Conservation (phyloP, 2,888 invertebrate genomes). For the Aspidiotus destructor region DNA sequence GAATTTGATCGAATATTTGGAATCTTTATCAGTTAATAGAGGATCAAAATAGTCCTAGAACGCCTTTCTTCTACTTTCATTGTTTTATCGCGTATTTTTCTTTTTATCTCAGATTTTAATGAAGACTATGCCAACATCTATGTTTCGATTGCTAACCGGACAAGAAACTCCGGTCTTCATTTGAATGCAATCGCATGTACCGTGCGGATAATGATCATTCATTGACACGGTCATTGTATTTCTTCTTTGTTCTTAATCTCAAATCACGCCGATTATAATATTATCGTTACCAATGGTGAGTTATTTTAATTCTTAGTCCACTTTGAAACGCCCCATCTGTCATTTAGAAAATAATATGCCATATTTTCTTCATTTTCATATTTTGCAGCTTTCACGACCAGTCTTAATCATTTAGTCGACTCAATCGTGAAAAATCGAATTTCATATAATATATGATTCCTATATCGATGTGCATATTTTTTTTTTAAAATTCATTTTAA, state of each 20-base stretch:
- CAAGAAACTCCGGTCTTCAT: conserved; percentile 99
- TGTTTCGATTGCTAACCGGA: conserved; percentile 97
- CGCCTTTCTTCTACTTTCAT: background rate
- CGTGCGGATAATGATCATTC: conserved; percentile 5
- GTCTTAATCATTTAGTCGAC: conserved; percentile 25
- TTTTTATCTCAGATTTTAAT: conserved; percentile 76
- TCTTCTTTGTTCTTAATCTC: conserved; percentile 11
- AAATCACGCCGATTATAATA: conserved; percentile 19
- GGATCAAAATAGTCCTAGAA: background rate
- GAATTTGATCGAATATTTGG: too few species aligned
- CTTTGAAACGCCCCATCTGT: background rate
- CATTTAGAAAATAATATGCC: background rate
- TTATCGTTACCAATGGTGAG: conserved; percentile 32
- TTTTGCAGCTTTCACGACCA: conserved; percentile 24
- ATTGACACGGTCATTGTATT: background rate
- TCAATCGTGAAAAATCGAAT: conserved; percentile 7
- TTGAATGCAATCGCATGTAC: conserved; percentile 47
- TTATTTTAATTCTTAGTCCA: background rate
- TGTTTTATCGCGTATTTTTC: too few species aligned
- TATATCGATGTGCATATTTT: conserved; percentile 2
- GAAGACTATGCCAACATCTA: conserved; percentile 99
- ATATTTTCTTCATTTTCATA: background rate
- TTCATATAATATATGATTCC: background rate
- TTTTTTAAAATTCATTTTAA: background rate
- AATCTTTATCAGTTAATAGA: too few species aligned